Evolutionary conservation across 1,140 invertebrate genomes (phyloP).

Genomic region (Eumeta japonica): DNA sequence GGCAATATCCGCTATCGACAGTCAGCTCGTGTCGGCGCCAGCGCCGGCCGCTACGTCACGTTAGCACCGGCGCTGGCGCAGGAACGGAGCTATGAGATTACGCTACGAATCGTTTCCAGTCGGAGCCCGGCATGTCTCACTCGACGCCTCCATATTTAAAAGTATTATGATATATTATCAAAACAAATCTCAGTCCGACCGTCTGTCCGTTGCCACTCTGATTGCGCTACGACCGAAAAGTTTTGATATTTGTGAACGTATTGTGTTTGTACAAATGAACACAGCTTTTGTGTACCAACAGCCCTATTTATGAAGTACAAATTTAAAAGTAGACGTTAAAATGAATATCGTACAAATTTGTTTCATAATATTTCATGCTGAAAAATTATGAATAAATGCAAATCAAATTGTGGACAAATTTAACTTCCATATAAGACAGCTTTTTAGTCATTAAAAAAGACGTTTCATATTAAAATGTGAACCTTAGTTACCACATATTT

Average conservation of each 20-base stretch:
- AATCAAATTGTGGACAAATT: too few species aligned
- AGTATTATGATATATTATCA: slow-evolving; percentile 61
- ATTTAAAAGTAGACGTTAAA: too few species aligned
- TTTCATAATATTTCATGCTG: slow-evolving; percentile 11
- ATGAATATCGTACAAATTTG: slow-evolving; percentile 15
- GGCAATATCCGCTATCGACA: too few species aligned
- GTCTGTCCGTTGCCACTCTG: slow-evolving; percentile 39
- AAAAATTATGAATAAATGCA: slow-evolving; percentile 8
- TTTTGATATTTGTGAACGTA: slow-evolving; percentile 34
- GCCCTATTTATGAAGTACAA: too few species aligned
- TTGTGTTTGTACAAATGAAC: slow-evolving; percentile 7
- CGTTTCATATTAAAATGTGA: too few species aligned
- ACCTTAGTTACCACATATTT: too few species aligned
- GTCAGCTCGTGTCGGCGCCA: too few species aligned
- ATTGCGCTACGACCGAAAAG: slow-evolving; percentile 16
- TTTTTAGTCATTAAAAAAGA: too few species aligned
- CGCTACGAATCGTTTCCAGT: slow-evolving; percentile 15
- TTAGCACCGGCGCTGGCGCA: too few species aligned
- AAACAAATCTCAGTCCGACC: slow-evolving; percentile 49
- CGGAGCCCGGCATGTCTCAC: slow-evolving; percentile 52
- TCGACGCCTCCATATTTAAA: slow-evolving; percentile 59
- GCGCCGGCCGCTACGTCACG: too few species aligned
- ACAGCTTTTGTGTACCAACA: slow-evolving; percentile 13
- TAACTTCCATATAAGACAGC: too few species aligned
- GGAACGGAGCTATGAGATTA: too few species aligned